Evolutionary conservation across 1,140 invertebrate genomes (phyloP), one percentile per base, ranked within the genome.

Genomic region (Atopsyche davidsoni): DNA sequence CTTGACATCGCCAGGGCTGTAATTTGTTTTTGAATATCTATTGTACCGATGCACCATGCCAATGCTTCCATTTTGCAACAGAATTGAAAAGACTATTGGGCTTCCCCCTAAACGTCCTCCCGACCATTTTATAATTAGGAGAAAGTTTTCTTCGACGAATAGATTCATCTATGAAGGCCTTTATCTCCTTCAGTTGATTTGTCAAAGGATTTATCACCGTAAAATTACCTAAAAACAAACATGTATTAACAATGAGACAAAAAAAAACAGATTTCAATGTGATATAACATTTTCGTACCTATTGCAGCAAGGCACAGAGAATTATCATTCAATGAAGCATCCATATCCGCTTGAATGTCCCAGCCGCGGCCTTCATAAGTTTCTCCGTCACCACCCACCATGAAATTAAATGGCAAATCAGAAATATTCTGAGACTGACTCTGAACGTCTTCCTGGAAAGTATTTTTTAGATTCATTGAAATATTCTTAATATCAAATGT

Each of bases 401-500:
- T 18, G 46, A 55, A 55, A 16, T 55, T 55, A 23, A 55, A 55
- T 22, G 53, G 53, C n/a, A 55, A 11, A 21, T 55, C 53, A 17
- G 53, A 34, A 28, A 41, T 35, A 31, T 55, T 51, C 13, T 50
- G 19, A 10, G 39, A 23, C 2, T 19, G 23, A 50, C 22, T 23
- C 41, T 55, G 53, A 32, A 31, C 49, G 7, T 10, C 9, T 14
- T 50, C 18, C 53, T 55, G 28, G 11, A 54, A 55, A 11, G 17
- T 31, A 38, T 28, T 7, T 22, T 19, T 38, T 38, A 16, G 24
- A 24, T 10, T 47, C 3, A 39, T 22, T 25, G 1, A 24, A 38
- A 40, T 38, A 10, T 2, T 35, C 11, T 46, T 46, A 46, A 19
- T 34, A 35, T 32, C 7, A 34, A 35, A 6, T 3, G 17, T 10